Base-by-base conservation (phyloP, 2,113 vertebrate species). In the Oryzias curvinotus region DNA sequence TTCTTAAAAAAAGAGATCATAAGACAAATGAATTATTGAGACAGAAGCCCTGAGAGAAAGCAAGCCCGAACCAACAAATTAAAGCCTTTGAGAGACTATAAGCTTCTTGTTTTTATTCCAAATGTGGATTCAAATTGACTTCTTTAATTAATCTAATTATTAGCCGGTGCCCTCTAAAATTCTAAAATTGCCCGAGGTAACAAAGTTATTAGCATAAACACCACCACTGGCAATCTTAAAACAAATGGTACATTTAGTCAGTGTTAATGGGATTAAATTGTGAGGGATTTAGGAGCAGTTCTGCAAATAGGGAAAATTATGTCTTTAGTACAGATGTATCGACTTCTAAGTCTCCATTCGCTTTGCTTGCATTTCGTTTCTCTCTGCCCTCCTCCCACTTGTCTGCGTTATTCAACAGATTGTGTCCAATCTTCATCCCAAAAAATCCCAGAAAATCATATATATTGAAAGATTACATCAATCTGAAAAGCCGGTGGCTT, bases 171-270 rank as follows among this genome's bases (percentile, higher is more conserved):
- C 91, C 90, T 91, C 87, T 87, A 91, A 92, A 91, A 84, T 92
- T 78, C 80, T 67, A 87, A 88, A 92, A 88, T 75, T 7, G 90
- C 90, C 90, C 58, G 54, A 63, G 89, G 91, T 90, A 71, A 73
- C 75, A 82, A 62, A 65, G 74, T 80, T 83, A 92, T 92, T 93
- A 92, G 79, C 90, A 91, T 92, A 92, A 90, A 91, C 88, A 91
- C 81, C 87, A 91, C 90, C 88, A 84, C 83, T 80, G 87, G 89
- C 89, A 84, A 88, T 80, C 85, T 91, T 91, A 91, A 90, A 92
- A 92, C 91, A 92, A 93, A 93, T 92, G 90, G 89, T 92, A 90
- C 90, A 92, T 92, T 93, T 93, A 92, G 89, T 82, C 77, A 78
- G 87, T 87, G 88, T 87, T 91, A 92, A 91, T 92, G 83, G 89